These are phyloP conservation scores for Melanotaenia pygmaea DNA, from an alignment of 2,797 vertebrate genomes.

Conservation along the genomic window DNA sequence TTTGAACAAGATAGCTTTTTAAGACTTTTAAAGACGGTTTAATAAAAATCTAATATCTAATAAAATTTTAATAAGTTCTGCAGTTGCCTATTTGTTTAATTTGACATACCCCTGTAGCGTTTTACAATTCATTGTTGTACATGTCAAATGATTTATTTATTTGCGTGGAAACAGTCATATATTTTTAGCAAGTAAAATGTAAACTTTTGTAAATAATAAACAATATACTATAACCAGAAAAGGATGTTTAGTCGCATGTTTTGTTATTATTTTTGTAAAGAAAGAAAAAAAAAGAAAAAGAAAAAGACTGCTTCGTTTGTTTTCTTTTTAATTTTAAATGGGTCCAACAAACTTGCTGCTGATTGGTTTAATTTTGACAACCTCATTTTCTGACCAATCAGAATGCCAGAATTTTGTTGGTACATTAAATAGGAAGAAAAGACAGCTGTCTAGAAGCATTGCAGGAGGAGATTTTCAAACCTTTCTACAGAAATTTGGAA, in stretches of 20 bases:
- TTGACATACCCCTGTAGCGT: background rate
- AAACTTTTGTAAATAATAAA: background rate
- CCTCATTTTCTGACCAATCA: conserved; percentile 66
- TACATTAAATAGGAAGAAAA: conserved; percentile 39
- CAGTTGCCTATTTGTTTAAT: background rate
- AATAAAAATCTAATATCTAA: background rate
- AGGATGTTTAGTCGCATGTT: background rate
- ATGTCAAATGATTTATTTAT: background rate
- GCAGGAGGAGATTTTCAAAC: conserved; percentile 36
- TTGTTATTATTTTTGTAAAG: background rate
- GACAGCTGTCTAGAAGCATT: conserved; percentile 59
- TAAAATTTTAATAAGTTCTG: background rate
- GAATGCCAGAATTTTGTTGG: conserved; percentile 33
- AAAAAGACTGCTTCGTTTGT: background rate
- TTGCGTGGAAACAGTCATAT: background rate
- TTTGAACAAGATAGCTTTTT: background rate
- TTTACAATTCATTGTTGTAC: background rate
- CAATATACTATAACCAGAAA: too few relatives aligned
- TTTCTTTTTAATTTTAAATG: background rate
- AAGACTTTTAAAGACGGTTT: too few relatives aligned
- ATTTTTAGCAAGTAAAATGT: background rate
- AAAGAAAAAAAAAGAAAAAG: background rate
- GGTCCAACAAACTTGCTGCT: conserved; percentile 54
- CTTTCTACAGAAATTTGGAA: conserved; percentile 6
- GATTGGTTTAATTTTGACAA: conserved; percentile 67